Conservation (phyloP, 2,113 vertebrate genomes). For the Esox niger region DNA sequence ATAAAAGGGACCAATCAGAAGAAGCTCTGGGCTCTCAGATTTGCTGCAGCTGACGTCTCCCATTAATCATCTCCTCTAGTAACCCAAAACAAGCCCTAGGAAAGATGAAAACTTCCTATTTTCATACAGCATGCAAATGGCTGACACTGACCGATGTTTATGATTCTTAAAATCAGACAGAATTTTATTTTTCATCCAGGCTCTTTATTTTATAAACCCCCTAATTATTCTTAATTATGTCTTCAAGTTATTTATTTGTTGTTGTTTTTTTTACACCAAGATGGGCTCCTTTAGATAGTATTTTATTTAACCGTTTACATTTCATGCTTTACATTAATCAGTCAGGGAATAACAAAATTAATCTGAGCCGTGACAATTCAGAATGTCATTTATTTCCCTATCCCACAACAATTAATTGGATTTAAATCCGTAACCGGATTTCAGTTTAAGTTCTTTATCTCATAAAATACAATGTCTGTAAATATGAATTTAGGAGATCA, state of each 20-base stretch:
- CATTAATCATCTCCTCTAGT: conserved; percentile 56
- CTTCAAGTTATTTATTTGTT: conserved; percentile 30
- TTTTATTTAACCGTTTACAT: conserved; percentile 61
- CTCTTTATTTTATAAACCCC: conserved; percentile 27
- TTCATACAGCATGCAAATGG: conserved; percentile 35
- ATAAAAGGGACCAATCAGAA: conserved; percentile 24
- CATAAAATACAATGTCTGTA: conserved; percentile 61
- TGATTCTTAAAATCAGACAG: not conserved
- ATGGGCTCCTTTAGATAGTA: conserved; percentile 44
- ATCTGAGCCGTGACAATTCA: conserved; percentile 70
- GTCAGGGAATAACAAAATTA: conserved; percentile 62
- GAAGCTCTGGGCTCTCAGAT: conserved; percentile 60
- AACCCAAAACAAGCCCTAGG: conserved; percentile 39
- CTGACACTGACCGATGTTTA: conserved; percentile 10
- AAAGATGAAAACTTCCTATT: conserved; percentile 61
- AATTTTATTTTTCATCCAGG: conserved; percentile 5
- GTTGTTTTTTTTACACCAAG: conserved; percentile 27
- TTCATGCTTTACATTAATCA: conserved; percentile 68
- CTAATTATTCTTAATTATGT: conserved; percentile 24
- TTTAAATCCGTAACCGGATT: conserved; percentile 67
- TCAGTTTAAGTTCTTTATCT: conserved; percentile 68
- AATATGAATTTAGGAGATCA: conserved; percentile 72
- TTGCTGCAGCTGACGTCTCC: conserved; percentile 55
- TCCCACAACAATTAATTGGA: conserved; percentile 66
- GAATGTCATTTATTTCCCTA: conserved; percentile 54